Base-by-base conservation (phyloP, 1,140 invertebrate species). In the Choristoneura fumiferana region DNA sequence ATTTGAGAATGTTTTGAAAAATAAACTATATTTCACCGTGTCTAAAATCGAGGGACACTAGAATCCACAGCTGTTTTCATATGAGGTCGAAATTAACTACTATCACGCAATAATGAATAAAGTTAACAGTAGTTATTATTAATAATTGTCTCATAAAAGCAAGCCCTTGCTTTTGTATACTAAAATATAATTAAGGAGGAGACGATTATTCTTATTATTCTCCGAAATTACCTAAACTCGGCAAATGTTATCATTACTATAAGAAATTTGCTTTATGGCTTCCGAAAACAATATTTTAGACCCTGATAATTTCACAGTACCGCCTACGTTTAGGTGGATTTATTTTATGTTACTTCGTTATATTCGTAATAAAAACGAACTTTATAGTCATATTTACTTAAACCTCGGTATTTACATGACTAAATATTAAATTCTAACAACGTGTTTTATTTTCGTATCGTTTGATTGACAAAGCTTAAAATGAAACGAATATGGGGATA, bases 261-360 rank as follows among this genome's bases (percentile, higher is more conserved):
- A 65, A 72, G 67, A 77, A 66, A 77, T 72, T 69, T 74, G 70
- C 61, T 73, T 77, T 73, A 74, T 69, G 69, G 63, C 67, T 74
- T 74, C 71, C 71, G 69, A 74, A 59, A 57, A 69, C 67, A 67
- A 69, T 77, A 77, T 72, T 77, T 77, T 69, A 74, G 18, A 66
- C 62, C 53, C 61, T 63, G 64, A 67, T 67, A 67, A 77, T 73
- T 72, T 74, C 72, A 74, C 68, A 69, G 65, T 61, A 57, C 58
- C 40, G 56, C 53, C 69, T 59, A 59, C 58, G 38, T 65, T 71
- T 63, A 64, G 54, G 58, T 58, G 63, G 63, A 73, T 65, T 70
- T 67, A 57, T 63, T 69, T 63, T 67, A 58, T 58, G 52, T 57
- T 59, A 49, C 60, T 62, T 69, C 49, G 61, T 69, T 63, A 37